Percentiles rank a stretch among this genome's conserved stretches.
Conservation (phyloP, 2,797 vertebrate species). For the Falco novaeseelandiae region DNA sequence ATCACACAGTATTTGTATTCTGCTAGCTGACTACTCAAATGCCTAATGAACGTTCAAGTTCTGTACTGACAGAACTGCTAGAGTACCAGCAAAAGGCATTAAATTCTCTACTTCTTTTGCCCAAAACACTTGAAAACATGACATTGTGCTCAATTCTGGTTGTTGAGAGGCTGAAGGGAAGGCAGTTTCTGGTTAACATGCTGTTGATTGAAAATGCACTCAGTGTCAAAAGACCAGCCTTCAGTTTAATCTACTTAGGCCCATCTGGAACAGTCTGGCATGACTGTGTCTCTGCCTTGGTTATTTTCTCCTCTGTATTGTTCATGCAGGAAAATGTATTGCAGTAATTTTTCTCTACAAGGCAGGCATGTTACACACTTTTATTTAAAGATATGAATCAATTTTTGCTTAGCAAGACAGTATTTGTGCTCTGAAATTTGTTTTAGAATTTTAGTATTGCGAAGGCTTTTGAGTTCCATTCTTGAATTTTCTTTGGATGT, state of each 20-base stretch:
- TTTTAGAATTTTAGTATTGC: not conserved
- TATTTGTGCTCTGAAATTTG: not conserved
- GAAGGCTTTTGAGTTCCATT: not conserved
- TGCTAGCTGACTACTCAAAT: constrained; percentile 48
- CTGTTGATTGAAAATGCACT: constrained; percentile 34
- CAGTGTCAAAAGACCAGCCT: not conserved
- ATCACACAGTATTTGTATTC: constrained; percentile 5
- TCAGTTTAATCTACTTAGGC: not conserved
- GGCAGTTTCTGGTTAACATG: not conserved
- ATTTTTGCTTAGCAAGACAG: not conserved
- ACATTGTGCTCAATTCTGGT: not conserved
- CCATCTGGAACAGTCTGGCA: not conserved
- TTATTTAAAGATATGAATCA: not conserved
- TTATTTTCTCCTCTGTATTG: not conserved
- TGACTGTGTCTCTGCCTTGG: not conserved
- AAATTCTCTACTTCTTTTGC: constrained; percentile 12
- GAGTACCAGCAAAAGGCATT: constrained; percentile 59
- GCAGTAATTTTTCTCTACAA: not conserved
- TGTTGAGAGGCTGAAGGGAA: constrained; percentile 31
- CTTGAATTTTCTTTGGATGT: not conserved
- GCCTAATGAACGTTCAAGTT: not conserved
- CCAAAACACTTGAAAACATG: not conserved
- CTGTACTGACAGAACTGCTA: not conserved
- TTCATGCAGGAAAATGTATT: not conserved
- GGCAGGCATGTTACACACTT: not conserved